These are phyloP conservation scores for Sarotherodon lohbergeri DNA, from an alignment of 2,113 vertebrate genomes.

Conservation along the genomic window DNA sequence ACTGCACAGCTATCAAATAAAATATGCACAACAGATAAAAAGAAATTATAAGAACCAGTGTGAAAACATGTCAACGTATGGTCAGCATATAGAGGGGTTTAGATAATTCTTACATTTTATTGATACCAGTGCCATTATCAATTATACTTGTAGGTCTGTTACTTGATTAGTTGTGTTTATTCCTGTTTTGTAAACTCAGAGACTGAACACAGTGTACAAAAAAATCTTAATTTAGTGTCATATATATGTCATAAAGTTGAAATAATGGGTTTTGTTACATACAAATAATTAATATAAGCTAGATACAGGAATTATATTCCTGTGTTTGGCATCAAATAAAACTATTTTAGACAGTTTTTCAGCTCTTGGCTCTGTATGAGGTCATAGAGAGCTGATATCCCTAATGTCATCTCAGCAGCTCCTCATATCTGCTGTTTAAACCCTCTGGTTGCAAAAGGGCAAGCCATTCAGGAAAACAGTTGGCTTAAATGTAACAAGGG, in stretches of 20 bases:
- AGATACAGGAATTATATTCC: background rate
- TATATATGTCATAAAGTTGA: background rate
- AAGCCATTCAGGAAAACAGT: background rate
- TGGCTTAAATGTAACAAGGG: background rate
- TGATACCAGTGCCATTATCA: background rate
- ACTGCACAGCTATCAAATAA: too few relatives aligned
- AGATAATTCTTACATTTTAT: background rate
- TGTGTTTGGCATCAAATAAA: background rate
- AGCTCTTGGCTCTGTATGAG: background rate
- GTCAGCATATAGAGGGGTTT: background rate
- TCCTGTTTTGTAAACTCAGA: background rate
- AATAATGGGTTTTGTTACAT: background rate
- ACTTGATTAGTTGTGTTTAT: background rate
- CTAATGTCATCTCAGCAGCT: background rate
- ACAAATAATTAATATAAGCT: background rate
- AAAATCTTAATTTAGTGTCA: background rate
- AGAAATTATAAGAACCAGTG: too few relatives aligned
- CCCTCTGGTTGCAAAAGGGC: background rate
- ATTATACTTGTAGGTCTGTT: background rate
- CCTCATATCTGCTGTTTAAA: background rate
- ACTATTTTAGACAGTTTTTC: background rate
- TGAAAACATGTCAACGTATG: background rate
- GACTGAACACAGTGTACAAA: background rate
- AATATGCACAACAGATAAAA: too few relatives aligned
- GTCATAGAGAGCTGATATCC: background rate